Evolutionary conservation across 2,113 vertebrate genomes (phyloP).

Genomic region (Mobula hypostoma): DNA sequence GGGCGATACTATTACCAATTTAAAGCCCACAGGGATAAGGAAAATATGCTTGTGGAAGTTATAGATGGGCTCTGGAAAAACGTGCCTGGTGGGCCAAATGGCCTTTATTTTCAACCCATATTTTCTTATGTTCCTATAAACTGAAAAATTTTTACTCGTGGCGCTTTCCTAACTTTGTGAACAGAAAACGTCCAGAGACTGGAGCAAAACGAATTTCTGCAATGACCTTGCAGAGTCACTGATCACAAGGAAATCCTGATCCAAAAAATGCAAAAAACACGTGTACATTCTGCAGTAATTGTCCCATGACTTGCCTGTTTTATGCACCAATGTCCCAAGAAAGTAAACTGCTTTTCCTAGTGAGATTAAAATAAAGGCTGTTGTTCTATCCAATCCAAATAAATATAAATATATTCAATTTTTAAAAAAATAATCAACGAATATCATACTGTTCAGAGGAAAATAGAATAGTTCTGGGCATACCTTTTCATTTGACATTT

Average conservation of each 20-base stretch:
- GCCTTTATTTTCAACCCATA: not conserved
- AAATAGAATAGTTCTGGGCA: not conserved
- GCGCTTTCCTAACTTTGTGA: not conserved
- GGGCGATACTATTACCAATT: not conserved
- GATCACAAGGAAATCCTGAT: not conserved
- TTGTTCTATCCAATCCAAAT: not conserved
- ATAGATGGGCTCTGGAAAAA: not conserved
- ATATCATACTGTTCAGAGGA: not conserved
- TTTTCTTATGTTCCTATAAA: not conserved
- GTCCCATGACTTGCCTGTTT: not conserved
- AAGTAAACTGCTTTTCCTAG: not conserved
- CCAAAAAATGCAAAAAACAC: constrained; percentile 11
- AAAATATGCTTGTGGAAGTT: not conserved
- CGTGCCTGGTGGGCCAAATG: not conserved
- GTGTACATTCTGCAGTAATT: not conserved
- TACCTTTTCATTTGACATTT: not conserved
- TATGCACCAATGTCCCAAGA: not conserved
- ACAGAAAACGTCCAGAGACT: not conserved
- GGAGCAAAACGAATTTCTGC: not conserved
- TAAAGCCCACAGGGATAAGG: not conserved
- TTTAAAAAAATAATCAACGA: not conserved
- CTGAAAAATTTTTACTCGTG: not conserved
- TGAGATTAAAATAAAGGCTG: not conserved
- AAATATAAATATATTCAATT: not conserved
- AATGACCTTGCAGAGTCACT: constrained; percentile 14